Evolutionary conservation across 2,888 invertebrate genomes (phyloP), one percentile per base, ranked within the genome.

Genomic region (Charanyca ferruginea): DNA sequence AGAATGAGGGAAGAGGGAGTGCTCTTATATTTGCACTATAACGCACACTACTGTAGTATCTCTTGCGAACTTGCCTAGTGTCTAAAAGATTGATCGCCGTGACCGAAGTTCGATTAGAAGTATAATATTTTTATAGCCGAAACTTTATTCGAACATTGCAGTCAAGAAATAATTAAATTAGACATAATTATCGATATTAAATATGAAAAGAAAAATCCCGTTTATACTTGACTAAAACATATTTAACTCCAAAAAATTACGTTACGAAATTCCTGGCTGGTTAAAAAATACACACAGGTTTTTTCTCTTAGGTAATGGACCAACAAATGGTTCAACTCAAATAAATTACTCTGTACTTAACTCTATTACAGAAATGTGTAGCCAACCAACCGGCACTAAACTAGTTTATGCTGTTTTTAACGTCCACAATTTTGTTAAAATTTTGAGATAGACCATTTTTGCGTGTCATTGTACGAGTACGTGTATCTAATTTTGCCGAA

Each of bases 261-360:
- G n/a, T n/a, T 4, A 18, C 25, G 0, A 22, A 38, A 22, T 7
- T 20, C n/a, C 11, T 5, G 28, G 23, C 7, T 3, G 16, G 5
- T 35, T 32, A 28, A 7, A 41, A 70, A 58, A 52, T 41, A 51
- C 4, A 52, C 23, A 28, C 45, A 63, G n/a, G 16, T 18, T 7
- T 18, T 38, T 45, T 52, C 41, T 20, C n/a, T 6, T 8, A 20
- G 6, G 11, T 41, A 51, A 20, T n/a, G 16, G 11, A 25, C 48
- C 16, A 49, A 65, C 65, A 68, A 48, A 69, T 20, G 0, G 28
- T 49, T 28, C 28, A 20, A 38, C n/a, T 32, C n/a, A 41, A 66
- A 53, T 73, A 66, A 73, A 66, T 68, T 68, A 65, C 73, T 9
- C 5, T 16, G 23, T 23, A 44, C 38, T n/a, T 9, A 73, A 73